Evolutionary conservation across 2,888 invertebrate genomes (phyloP), one percentile per base, ranked within the genome.

Genomic region (Miltochrista miniata): DNA sequence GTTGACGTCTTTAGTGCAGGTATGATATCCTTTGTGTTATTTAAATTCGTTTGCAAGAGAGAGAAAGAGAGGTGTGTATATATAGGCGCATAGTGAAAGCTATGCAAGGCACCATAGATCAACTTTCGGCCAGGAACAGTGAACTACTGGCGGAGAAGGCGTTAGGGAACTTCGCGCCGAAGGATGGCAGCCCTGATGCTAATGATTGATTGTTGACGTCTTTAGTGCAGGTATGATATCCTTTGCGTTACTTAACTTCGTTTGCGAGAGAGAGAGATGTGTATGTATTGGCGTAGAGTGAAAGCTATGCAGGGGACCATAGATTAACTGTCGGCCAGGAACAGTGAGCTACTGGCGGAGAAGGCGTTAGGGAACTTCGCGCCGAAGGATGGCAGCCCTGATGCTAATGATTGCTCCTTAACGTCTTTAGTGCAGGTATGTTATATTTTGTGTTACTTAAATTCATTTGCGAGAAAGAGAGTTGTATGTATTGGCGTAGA

Each of bases 301-400:
- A 99, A 99, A 89, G 98, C 98, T 2, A 94, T 99, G 93, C 98
- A 98, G 77, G 98, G 98, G 72, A 98, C 98, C 0, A 95, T 98
- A 15, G 98, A 98, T 65, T 94, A 95, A 47, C 85, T 99, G 40
- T 97, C 96, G 0, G 94, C 95, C 0, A 94, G 95, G 77, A 98
- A 98, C 81, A 94, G 96, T 4, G 94, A 96, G 66, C 87, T 99
- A 7, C 77, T 97, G 63, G 93, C 97, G 0, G 96, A 97, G 79
- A 96, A 95, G 81, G 95, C 95, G 24, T 87, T 94, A 7, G 93
- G 93, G 1, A 90, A 90, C 48, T 96, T 95, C 95, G 92, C 77
- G 9, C 89, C 89, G 0, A 84, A 83, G 45, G 84, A 87, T 5
- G 90, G 78, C 52, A 84, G 74, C 41, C 84, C 90, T 0, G 90